Percentiles rank a stretch among this genome's conserved stretches.
These are phyloP conservation scores for Sialis fuliginosa DNA, from an alignment of 2,888 invertebrate species.

Conservation along the genomic window DNA sequence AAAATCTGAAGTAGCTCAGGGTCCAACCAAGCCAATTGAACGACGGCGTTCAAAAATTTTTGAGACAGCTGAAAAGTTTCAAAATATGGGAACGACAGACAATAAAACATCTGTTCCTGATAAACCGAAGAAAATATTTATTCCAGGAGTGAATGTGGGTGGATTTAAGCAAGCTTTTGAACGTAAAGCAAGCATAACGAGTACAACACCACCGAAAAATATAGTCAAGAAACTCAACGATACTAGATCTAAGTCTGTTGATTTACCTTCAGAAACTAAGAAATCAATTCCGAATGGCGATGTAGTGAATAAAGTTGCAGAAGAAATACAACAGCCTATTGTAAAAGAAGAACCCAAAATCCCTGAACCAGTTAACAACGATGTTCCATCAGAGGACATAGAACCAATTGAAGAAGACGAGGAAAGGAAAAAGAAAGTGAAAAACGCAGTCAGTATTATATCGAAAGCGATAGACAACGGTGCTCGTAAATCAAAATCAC, in stretches of 20 bases:
- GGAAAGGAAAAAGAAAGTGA: constrained; percentile 35
- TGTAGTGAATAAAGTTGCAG: constrained; percentile 4
- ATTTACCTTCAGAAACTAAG: neutral
- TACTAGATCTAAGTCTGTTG: constrained; percentile 8
- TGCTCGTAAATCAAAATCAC: constrained; percentile 24
- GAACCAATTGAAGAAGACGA: constrained; percentile 23
- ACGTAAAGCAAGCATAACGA: constrained; percentile 48
- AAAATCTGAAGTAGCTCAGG: constrained; percentile 12
- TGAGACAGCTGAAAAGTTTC: constrained; percentile 52
- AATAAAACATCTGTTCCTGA: constrained; percentile 18
- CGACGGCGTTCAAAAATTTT: constrained; percentile 48
- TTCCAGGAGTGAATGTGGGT: constrained; percentile 67
- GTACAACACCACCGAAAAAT: constrained; percentile 20
- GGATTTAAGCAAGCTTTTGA: constrained; percentile 78
- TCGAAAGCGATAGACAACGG: constrained; percentile 43
- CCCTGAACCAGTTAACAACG: neutral
- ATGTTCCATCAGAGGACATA: constrained; percentile 4
- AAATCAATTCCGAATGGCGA: constrained; percentile 1
- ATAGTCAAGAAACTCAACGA: constrained; percentile 21
- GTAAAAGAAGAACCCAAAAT: constrained; percentile 7
- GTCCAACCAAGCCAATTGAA: constrained; percentile 30
- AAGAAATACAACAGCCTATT: neutral
- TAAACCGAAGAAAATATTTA: constrained; percentile 65
- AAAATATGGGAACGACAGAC: constrained; percentile 27
- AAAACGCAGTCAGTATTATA: constrained; percentile 54